Percentiles rank a stretch among this genome's conserved stretches.
Conservation (phyloP, 2,113 vertebrate species). For the Stegostoma tigrinum region DNA sequence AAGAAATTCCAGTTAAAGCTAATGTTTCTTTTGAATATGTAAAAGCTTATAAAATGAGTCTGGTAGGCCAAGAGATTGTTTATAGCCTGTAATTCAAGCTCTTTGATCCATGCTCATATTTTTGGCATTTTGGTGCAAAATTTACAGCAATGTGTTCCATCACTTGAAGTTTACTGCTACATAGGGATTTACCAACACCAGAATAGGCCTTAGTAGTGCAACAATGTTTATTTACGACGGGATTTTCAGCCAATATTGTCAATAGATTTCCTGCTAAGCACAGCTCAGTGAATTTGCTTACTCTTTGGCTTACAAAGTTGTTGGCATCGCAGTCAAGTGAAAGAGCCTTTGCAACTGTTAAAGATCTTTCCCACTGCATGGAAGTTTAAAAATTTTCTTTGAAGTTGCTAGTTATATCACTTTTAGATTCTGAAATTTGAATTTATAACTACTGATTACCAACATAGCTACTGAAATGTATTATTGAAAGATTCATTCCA, state of each 20-base stretch:
- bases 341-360: background rate
- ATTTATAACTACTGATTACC: background rate
- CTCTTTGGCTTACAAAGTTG: background rate
- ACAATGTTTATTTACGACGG: constrained; percentile 5
- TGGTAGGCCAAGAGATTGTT: constrained; percentile 21
- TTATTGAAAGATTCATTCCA: background rate
- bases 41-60: background rate
- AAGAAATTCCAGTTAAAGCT: constrained; percentile 12
- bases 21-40: background rate
- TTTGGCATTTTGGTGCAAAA: constrained; percentile 21
- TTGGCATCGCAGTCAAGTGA: constrained; percentile 3
- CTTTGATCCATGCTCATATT: constrained; percentile 19
- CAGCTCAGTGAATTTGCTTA: constrained; percentile 13
- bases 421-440: background rate
- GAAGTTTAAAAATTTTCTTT: background rate
- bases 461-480: background rate
- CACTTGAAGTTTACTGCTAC: background rate
- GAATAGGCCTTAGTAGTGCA: background rate
- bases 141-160: background rate
- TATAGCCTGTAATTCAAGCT: constrained; percentile 13
- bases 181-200: constrained; percentile 24
- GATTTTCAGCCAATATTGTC: constrained; percentile 6
- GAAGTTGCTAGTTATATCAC: background rate
- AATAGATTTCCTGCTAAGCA: constrained; percentile 17
- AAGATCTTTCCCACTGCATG: background rate